Percentiles rank a stretch among this genome's conserved stretches.
phyloP scores from a whole-genome alignment of 2,797 vertebrate species.

The Pipistrellus pipistrellus region DNA sequence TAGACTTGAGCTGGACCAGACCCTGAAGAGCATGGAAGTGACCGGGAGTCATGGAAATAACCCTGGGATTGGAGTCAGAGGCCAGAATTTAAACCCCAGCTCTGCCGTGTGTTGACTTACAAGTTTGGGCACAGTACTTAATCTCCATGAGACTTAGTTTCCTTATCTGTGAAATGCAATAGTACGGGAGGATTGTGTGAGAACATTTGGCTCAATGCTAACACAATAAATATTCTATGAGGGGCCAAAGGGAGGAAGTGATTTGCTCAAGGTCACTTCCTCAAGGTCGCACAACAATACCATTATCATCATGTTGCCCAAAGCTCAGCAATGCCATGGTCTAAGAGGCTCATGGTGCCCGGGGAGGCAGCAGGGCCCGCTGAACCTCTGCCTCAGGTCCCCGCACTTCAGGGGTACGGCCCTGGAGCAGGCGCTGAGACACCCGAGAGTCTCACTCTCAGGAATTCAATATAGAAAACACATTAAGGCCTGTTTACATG shows the following conservation, averaged over 20 bases:
- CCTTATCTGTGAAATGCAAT: slow-evolving; percentile 21
- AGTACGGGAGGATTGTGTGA: not conserved
- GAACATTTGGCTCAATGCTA: not conserved
- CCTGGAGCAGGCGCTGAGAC: slow-evolving; percentile 63
- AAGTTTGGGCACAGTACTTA: not conserved
- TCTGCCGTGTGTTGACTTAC: not conserved
- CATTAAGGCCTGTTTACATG: slow-evolving; percentile 84
- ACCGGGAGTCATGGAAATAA: not conserved
- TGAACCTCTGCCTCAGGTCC: not conserved
- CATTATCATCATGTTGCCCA: not conserved
- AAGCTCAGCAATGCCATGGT: not conserved
- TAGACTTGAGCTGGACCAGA: not conserved
- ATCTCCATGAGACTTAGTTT: not conserved
- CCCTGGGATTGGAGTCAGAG: not conserved
- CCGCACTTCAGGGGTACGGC: not conserved
- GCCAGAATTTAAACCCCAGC: not conserved
- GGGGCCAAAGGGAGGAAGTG: not conserved
- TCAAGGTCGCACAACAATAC: not conserved
- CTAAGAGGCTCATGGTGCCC: not conserved
- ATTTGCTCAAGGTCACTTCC: not conserved
- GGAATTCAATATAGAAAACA: slow-evolving; percentile 83
- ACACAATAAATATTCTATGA: not conserved
- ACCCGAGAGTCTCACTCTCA: slow-evolving; percentile 66
- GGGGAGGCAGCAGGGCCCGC: not conserved
- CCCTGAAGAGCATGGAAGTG: not conserved